Conservation (phyloP, 2,113 vertebrate genomes). For the Girardinichthys multiradiatus region DNA sequence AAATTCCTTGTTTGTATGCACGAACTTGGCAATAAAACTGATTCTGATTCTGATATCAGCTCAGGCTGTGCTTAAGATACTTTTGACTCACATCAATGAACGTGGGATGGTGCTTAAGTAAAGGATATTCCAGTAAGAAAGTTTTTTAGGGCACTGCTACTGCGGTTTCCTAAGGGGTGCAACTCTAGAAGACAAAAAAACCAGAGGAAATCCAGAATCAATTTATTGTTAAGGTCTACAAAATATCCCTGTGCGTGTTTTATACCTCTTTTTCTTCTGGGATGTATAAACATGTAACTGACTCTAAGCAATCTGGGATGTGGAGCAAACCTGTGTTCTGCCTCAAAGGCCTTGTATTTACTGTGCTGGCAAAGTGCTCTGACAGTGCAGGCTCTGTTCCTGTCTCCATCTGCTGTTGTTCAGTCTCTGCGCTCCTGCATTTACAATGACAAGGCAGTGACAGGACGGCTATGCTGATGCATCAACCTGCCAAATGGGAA, state of each 20-base stretch:
- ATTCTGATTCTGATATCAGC: too few relatives aligned
- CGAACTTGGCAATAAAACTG: too few relatives aligned
- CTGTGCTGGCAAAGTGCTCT: background rate
- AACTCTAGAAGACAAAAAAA: background rate
- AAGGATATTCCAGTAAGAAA: background rate
- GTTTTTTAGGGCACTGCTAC: conserved; percentile 19
- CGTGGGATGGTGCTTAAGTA: background rate
- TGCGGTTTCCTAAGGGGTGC: conserved; percentile 11
- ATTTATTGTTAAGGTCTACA: conserved; percentile 24
- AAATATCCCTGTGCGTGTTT: background rate
- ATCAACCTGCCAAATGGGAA: conserved; percentile 22
- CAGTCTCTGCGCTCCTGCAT: conserved; percentile 19
- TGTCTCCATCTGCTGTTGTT: conserved; percentile 32
- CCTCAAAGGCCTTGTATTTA: conserved; percentile 11
- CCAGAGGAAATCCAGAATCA: conserved; percentile 31
- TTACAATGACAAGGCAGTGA: conserved; percentile 43
- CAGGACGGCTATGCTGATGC: conserved; percentile 30
- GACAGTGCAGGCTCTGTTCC: background rate
- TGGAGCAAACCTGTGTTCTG: conserved; percentile 22
- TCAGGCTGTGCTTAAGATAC: conserved; percentile 1
- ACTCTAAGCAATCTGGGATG: conserved; percentile 1
- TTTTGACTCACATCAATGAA: background rate
- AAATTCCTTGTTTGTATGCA: too few relatives aligned
- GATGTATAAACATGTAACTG: conserved; percentile 21
- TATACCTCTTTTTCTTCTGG: conserved; percentile 4